Percentiles rank a stretch among this genome's conserved stretches.
These are phyloP conservation scores for Australoheros scitulus DNA, from an alignment of 2,113 vertebrate genomes.

Conservation along the genomic window DNA sequence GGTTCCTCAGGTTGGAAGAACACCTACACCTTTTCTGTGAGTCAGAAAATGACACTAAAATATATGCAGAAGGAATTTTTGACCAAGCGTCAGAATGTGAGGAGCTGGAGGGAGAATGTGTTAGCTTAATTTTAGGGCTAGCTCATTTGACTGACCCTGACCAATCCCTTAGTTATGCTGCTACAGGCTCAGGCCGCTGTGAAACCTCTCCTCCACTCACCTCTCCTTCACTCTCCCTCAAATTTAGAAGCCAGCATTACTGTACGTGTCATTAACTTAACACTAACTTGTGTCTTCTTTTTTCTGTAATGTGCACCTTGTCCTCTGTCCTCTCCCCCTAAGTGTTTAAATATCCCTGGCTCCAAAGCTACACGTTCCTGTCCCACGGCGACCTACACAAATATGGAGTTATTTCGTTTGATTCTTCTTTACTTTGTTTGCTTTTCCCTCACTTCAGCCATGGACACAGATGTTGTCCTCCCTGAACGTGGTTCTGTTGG, in stretches of 20 bases:
- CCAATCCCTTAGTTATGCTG: too few relatives aligned
- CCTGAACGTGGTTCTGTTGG: neutral
- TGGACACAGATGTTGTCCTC: neutral
- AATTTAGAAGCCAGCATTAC: too few relatives aligned
- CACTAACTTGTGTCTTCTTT: neutral
- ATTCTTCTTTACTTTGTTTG: neutral
- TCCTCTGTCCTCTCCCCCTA: neutral
- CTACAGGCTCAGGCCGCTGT: too few relatives aligned
- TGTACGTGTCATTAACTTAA: neutral
- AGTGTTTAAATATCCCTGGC: neutral
- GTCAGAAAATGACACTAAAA: neutral
- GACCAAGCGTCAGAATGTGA: neutral
- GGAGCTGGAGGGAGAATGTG: neutral
- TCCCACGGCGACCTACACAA: rapidly evolving
- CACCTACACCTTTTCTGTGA: neutral
- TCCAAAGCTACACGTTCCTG: neutral
- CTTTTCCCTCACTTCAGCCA: neutral
- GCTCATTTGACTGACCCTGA: too few relatives aligned
- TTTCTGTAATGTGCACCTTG: rapidly evolving
- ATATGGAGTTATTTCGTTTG: neutral
- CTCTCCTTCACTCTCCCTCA: too few relatives aligned
- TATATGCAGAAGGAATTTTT: neutral
- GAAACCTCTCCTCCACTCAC: too few relatives aligned
- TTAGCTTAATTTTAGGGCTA: neutral
- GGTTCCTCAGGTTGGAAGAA: too few relatives aligned